phyloP scores from a whole-genome alignment of 2,797 vertebrate genomes.

The Pipistrellus pygmaeus region DNA sequence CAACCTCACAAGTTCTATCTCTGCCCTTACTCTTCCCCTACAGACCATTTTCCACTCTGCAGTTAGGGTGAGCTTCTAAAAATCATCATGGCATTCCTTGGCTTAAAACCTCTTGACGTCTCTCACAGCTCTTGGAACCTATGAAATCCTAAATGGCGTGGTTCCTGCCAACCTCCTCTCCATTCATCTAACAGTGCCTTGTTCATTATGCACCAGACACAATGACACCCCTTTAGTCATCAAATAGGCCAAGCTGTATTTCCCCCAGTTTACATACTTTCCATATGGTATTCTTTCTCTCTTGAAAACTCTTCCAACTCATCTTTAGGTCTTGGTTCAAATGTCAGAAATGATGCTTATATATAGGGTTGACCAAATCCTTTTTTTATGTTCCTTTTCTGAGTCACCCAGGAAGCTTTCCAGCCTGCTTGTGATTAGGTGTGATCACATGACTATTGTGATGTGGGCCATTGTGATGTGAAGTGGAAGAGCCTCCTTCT shows the following conservation, averaged over 20 bases:
- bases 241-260: not conserved
- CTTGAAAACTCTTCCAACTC: conserved; percentile 10
- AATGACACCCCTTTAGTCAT: not conserved
- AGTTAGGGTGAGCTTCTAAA: not conserved
- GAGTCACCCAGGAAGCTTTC: not conserved
- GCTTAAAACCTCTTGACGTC: not conserved
- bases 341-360: not conserved
- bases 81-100: not conserved
- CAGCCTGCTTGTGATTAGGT: not conserved
- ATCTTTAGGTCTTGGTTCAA: not conserved
- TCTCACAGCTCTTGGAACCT: not conserved
- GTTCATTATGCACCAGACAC: not conserved
- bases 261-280: not conserved
- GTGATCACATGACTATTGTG: not conserved
- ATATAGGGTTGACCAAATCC: not conserved
- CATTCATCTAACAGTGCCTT: not conserved
- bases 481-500: not conserved
- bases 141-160: not conserved
- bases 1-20: not conserved
- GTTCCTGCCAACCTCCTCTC: not conserved
- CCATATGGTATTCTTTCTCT: not conserved
- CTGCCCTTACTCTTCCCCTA: not conserved
- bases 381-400: not conserved
- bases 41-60: not conserved
- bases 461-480: not conserved